Evolutionary conservation across 2,113 vertebrate genomes (phyloP).

Genomic region (Sceloporus tristichus): DNA sequence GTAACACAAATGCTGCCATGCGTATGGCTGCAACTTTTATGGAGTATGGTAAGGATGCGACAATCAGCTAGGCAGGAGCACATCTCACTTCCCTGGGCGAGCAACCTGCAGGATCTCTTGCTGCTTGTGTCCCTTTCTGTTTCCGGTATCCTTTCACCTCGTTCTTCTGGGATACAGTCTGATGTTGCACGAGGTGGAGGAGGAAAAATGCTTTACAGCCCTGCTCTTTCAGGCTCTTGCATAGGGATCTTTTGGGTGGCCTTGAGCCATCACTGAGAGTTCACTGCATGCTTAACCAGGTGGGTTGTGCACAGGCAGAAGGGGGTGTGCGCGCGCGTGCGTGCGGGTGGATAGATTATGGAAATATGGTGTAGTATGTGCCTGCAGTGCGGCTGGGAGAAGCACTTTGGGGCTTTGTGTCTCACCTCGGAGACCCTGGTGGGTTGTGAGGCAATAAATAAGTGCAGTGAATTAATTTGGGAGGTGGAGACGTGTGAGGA

Average conservation of each 20-base stretch:
- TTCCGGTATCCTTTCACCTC: slow-evolving; percentile 49
- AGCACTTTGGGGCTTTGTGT: no score
- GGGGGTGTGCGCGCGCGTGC: no score
- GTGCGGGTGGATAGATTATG: neutral
- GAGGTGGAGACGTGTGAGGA: neutral
- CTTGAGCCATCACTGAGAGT: no score
- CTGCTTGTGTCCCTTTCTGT: slow-evolving; percentile 28
- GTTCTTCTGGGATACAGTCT: slow-evolving; percentile 51
- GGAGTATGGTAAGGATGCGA: slow-evolving; percentile 33
- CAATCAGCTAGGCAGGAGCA: slow-evolving; percentile 42
- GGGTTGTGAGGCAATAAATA: no score
- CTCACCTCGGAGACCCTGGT: no score
- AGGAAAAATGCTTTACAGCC: neutral
- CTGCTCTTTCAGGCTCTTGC: neutral
- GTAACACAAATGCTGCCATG: slow-evolving; percentile 12
- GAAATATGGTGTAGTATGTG: no score
- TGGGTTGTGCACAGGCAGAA: neutral
- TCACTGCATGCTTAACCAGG: neutral
- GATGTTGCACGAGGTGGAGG: slow-evolving; percentile 39
- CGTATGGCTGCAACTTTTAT: slow-evolving; percentile 27
- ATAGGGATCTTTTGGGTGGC: neutral
- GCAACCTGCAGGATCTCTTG: slow-evolving; percentile 48
- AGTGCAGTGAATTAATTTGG: neutral
- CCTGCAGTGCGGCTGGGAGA: no score
- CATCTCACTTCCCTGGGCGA: slow-evolving; percentile 28